phyloP scores from a whole-genome alignment of 2,888 invertebrate genomes.

The Meta bourneti region DNA sequence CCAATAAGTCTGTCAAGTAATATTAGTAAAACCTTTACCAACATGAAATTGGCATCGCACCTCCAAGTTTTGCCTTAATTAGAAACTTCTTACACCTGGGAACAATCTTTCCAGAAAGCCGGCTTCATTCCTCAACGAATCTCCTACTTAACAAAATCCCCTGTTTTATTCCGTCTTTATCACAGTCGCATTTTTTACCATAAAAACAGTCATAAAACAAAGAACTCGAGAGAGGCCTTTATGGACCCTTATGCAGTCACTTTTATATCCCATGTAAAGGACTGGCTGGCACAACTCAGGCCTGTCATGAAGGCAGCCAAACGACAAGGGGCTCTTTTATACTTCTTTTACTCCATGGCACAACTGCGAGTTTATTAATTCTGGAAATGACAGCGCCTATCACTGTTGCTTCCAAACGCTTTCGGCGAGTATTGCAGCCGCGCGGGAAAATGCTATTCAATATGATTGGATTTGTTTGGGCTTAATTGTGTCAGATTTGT shows the following conservation, averaged over 20 bases:
- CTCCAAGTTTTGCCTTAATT: too few relatives aligned
- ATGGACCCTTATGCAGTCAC: not conserved
- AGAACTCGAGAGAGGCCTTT: not conserved
- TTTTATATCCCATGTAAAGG: not conserved
- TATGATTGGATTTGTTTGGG: not conserved
- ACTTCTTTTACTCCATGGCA: not conserved
- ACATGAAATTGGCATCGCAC: too few relatives aligned
- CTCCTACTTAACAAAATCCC: not conserved
- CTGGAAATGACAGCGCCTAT: not conserved
- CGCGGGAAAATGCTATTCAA: not conserved
- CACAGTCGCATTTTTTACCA: not conserved
- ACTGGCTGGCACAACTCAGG: too few relatives aligned
- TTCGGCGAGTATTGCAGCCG: too few relatives aligned
- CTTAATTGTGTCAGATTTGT: not conserved
- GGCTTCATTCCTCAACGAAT: not conserved
- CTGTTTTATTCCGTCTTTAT: not conserved
- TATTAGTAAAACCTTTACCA: too few relatives aligned
- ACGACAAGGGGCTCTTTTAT: not conserved
- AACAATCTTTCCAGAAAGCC: too few relatives aligned
- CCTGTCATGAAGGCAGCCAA: too few relatives aligned
- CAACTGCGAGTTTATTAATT: not conserved
- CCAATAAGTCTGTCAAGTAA: too few relatives aligned
- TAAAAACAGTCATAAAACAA: not conserved
- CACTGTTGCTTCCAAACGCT: not conserved
- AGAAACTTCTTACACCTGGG: too few relatives aligned